A percentile compares a stretch with the other conserved stretches of the same genome.
Conservation (phyloP, 2,888 invertebrate species). For the Drosophila recens region DNA sequence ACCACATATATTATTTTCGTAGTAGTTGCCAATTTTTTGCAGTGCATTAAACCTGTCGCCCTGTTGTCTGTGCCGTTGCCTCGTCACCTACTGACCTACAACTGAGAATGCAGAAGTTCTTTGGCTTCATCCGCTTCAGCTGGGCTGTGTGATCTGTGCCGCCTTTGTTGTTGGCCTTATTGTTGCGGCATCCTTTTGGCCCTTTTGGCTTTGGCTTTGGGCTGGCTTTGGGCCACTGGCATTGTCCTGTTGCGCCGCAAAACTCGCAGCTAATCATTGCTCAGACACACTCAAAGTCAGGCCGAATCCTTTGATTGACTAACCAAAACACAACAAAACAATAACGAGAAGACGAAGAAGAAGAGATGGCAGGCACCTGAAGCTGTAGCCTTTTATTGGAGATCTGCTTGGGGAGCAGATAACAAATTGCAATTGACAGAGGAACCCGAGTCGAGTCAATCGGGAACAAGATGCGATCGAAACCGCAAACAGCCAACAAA, state of each 20-base stretch:
- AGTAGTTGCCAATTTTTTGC: not conserved
- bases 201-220: slow-evolving; percentile 5
- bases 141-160: slow-evolving; percentile 57
- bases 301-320: slow-evolving; percentile 65
- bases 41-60: slow-evolving; percentile 79
- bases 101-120: slow-evolving; percentile 32
- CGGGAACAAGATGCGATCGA: slow-evolving; percentile 81
- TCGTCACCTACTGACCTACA: slow-evolving; percentile 72
- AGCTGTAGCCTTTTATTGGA: slow-evolving; percentile 17
- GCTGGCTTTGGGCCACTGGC: slow-evolving; percentile 4
- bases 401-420: slow-evolving; percentile 54
- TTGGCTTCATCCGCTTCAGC: slow-evolving; percentile 12
- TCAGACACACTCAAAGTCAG: slow-evolving; percentile 53
- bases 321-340: slow-evolving; percentile 30
- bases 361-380: slow-evolving; percentile 38
- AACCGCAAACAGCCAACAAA: slow-evolving; percentile 72
- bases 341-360: slow-evolving; percentile 8
- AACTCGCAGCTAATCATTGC: slow-evolving; percentile 54
- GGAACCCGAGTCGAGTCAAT: slow-evolving; percentile 66
- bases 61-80: slow-evolving; percentile 54
- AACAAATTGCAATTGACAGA: slow-evolving; percentile 85
- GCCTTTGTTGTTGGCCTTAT: slow-evolving; percentile 63
- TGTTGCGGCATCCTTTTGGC: slow-evolving; percentile 66
- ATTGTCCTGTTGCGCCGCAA: slow-evolving; percentile 67
- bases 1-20: not conserved